Evolutionary conservation across 2,113 vertebrate genomes (phyloP), one percentile per base, ranked within the genome.

Genomic region (Anthoscopus minutus): DNA sequence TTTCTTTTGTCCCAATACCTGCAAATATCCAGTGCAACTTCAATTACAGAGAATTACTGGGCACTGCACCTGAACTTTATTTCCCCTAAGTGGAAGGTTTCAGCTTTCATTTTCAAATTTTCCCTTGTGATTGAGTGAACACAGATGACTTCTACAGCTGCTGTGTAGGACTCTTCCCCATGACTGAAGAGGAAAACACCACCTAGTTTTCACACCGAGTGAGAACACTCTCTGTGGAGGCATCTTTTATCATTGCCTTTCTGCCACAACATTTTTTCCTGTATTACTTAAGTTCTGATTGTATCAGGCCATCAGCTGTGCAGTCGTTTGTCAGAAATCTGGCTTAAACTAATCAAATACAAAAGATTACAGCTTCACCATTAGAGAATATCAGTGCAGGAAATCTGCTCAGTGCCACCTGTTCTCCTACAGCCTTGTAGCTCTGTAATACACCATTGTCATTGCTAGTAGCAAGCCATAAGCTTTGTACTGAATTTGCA

Each of bases 291-390:
- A 89, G 45, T 89, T 81, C 62, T 80, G 67, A 77, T 38, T 51
- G 27, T 85, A 93, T 88, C 94, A 81, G 81, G 79, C 88, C 89
- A 95, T 94, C 81, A 92, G 78, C 54, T 89, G 58, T 54, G 25
- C 6, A 25, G 79, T 56, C 30, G 2, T 95, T 90, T 95, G 67
- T 96, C 93, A 93, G 64, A 86, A 91, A 86, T 56, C 53, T 95
- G 64, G 19, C 48, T 93, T 74, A 71, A 88, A 88, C 67, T 81
- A 91, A 91, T 73, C 64, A 91, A 88, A 94, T 30, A 83, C 61
- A 88, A 89, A 96, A 83, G 62, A 92, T 88, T 91, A 65, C 54
- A 85, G 38, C 33, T 62, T 78, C 27, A 47, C 12, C 15, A 0
- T 71, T 56, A 73, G 62, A 35, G 67, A 72, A 56, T 92, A 88